phyloP scores from a whole-genome alignment of 2,797 vertebrate species.

The Takifugu rubripes region DNA sequence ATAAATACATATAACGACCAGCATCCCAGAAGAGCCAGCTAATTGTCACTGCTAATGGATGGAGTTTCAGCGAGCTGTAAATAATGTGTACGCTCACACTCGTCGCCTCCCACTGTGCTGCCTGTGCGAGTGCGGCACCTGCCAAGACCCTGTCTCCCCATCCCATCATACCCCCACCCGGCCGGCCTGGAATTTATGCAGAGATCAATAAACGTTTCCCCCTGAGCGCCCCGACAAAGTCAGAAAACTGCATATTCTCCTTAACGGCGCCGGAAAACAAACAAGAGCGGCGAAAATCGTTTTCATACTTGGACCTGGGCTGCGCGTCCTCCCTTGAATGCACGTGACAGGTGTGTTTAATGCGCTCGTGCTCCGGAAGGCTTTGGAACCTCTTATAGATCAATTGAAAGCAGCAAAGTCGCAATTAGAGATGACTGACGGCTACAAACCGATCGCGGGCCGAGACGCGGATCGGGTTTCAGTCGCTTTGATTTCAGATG shows the following conservation, averaged over 20 bases:
- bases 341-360: conserved; percentile 19
- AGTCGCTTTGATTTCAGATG: conserved; percentile 68
- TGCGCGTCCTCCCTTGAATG: background rate
- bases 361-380: conserved; percentile 28
- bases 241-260: conserved; percentile 53
- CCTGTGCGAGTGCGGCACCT: conserved; percentile 63
- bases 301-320: background rate
- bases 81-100: conserved; percentile 72
- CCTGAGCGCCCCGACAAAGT: conserved; percentile 48
- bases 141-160: conserved; percentile 57
- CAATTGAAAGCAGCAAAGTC: conserved; percentile 56
- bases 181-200: conserved; percentile 54
- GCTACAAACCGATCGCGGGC: conserved; percentile 56
- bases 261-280: conserved; percentile 48
- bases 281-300: conserved; percentile 19
- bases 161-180: conserved; percentile 30
- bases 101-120: conserved; percentile 50
- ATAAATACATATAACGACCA: conserved; percentile 63
- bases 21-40: conserved; percentile 66
- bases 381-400: conserved; percentile 50
- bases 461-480: conserved; percentile 47
- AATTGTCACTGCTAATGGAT: conserved; percentile 75
- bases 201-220: conserved; percentile 71
- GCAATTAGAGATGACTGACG: conserved; percentile 59
- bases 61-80: conserved; percentile 70